These are phyloP conservation scores for Solenopsis invicta DNA, from an alignment of 1,140 invertebrate species.

Conservation along the genomic window DNA sequence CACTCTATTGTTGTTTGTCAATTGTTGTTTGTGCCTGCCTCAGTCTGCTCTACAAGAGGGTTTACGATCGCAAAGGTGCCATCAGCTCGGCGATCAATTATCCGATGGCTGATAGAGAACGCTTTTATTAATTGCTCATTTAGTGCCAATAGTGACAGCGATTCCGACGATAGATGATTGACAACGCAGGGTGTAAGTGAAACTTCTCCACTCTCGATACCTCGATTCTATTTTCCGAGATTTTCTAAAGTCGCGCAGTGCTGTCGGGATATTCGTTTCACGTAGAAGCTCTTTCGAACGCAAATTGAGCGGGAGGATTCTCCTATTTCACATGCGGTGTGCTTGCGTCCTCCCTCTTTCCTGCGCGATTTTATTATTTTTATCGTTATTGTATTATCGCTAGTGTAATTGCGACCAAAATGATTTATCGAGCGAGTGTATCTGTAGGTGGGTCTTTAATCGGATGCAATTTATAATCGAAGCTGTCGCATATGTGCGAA, in stretches of 20 bases:
- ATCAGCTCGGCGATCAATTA: conserved; percentile 52
- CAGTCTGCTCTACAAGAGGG: not conserved
- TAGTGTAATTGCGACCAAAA: not conserved
- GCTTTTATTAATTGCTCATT: conserved; percentile 37
- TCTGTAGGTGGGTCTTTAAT: conserved; percentile 32
- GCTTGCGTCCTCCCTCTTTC: not conserved
- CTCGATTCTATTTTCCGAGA: conserved; percentile 42
- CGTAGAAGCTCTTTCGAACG: conserved; percentile 29
- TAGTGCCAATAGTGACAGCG: conserved; percentile 2
- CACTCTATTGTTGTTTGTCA: not conserved
- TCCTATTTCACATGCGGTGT: conserved; percentile 7
- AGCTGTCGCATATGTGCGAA: conserved; percentile 40
- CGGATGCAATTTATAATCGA: conserved; percentile 38
- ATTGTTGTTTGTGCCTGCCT: not conserved
- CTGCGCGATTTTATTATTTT: conserved; percentile 9
- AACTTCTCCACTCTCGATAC: conserved; percentile 9
- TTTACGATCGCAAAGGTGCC: conserved; percentile 38
- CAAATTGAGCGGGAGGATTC: conserved; percentile 36
- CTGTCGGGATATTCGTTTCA: conserved; percentile 50
- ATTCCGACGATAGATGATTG: not conserved
- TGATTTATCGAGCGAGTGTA: conserved; percentile 22
- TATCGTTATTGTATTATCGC: conserved; percentile 42
- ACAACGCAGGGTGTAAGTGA: not conserved
- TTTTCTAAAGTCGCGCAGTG: not conserved
- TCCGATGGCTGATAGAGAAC: not conserved